Conservation (phyloP, 2,888 invertebrate genomes). For the Trachelus troglodyta region DNA sequence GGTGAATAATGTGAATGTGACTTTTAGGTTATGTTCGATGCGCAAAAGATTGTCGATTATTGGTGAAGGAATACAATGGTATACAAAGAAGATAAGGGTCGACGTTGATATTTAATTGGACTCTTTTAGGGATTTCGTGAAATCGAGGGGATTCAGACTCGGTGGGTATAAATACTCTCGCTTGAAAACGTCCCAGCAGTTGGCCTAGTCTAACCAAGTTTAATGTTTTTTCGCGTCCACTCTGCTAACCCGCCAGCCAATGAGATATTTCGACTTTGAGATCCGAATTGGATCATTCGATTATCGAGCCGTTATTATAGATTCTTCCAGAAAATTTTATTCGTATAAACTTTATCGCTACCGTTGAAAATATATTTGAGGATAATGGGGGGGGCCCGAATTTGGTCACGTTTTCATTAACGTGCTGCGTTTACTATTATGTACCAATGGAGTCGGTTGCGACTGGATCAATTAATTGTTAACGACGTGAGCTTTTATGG, state of each 20-base stretch:
- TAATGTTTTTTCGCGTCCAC: constrained; percentile 47
- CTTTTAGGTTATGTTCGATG: no score
- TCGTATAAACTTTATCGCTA: constrained; percentile 61
- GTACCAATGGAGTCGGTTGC: neutral
- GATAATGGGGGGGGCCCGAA: no score
- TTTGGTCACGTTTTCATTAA: no score
- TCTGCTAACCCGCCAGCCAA: no score
- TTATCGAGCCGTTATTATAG: constrained; percentile 50
- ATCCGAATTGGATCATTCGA: constrained; percentile 46
- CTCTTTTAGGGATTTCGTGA: no score
- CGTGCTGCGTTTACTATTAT: no score
- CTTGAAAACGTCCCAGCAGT: constrained; percentile 53
- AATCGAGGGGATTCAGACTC: neutral
- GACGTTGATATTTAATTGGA: neutral
- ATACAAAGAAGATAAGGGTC: neutral
- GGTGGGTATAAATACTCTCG: constrained; percentile 31
- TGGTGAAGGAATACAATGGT: neutral
- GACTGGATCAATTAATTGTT: constrained; percentile 15
- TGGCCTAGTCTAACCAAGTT: constrained; percentile 59
- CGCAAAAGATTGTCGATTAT: neutral
- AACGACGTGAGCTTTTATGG: neutral
- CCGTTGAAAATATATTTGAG: constrained; percentile 54
- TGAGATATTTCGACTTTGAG: no score
- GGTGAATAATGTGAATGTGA: no score
- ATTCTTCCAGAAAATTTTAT: constrained; percentile 60